A percentile compares a stretch with the other conserved stretches of the same genome.
Conservation (phyloP, 2,888 invertebrate genomes). For the Limnephilus rhombicus region DNA sequence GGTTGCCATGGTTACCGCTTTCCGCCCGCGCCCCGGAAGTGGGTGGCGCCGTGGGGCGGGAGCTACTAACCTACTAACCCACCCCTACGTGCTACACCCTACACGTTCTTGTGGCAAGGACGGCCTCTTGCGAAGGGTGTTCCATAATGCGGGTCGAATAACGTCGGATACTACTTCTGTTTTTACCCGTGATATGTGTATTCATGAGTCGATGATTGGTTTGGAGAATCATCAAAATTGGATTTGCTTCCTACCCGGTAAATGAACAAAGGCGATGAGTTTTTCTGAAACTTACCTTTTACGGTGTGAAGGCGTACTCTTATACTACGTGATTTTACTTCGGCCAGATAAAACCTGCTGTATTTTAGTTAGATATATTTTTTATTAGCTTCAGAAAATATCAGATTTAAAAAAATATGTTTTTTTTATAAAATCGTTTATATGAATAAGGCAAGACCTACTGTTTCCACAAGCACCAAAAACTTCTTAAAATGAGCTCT, state of each 20-base stretch:
- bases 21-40: slow-evolving; percentile 62
- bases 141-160: slow-evolving; percentile 25
- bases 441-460: too few relatives aligned
- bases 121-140: slow-evolving; percentile 26
- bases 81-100: neutral
- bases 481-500: neutral
- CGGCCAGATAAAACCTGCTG: neutral
- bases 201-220: slow-evolving; percentile 39
- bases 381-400: neutral
- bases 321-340: neutral
- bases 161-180: neutral
- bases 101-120: slow-evolving; percentile 29
- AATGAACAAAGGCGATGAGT: neutral
- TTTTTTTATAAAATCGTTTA: too few relatives aligned
- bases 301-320: neutral
- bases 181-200: slow-evolving; percentile 29
- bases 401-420: neutral
- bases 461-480: neutral
- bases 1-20: slow-evolving; percentile 63
- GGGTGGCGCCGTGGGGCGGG: slow-evolving; percentile 27
- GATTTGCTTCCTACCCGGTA: neutral
- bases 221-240: neutral
- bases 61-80: slow-evolving; percentile 20
- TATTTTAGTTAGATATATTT: neutral
- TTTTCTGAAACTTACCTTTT: neutral